Evolutionary conservation across 2,113 vertebrate species (phyloP).

Genomic region (Paracanthobrama guichenoti): DNA sequence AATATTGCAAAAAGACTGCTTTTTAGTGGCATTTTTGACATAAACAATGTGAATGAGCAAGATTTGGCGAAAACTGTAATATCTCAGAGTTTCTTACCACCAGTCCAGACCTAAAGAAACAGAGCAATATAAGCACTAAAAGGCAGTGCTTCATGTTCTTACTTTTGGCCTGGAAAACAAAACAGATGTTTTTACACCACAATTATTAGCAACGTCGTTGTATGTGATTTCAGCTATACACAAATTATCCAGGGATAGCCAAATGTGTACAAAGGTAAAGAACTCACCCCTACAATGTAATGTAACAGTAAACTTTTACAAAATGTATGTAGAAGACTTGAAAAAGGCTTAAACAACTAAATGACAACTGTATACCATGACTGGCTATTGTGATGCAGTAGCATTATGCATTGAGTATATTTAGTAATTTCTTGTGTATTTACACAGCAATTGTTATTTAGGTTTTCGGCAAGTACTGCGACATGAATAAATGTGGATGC

Average conservation of each 20-base stretch:
- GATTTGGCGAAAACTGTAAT: background rate
- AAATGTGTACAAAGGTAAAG: background rate
- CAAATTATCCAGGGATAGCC: background rate
- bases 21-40: background rate
- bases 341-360: background rate
- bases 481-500: background rate
- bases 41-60: background rate
- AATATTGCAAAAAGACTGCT: background rate
- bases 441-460: background rate
- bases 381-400: background rate
- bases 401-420: background rate
- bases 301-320: background rate
- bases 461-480: background rate
- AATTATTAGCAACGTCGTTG: background rate
- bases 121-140: conserved; percentile 58
- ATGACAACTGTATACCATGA: background rate
- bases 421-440: background rate
- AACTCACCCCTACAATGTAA: background rate
- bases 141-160: conserved; percentile 58
- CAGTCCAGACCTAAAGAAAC: conserved; percentile 47
- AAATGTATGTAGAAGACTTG: background rate
- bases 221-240: background rate
- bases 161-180: conserved; percentile 53
- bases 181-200: background rate
- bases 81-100: conserved; percentile 50